Conservation (phyloP, 2,888 invertebrate species). For the Cenopis cana region DNA sequence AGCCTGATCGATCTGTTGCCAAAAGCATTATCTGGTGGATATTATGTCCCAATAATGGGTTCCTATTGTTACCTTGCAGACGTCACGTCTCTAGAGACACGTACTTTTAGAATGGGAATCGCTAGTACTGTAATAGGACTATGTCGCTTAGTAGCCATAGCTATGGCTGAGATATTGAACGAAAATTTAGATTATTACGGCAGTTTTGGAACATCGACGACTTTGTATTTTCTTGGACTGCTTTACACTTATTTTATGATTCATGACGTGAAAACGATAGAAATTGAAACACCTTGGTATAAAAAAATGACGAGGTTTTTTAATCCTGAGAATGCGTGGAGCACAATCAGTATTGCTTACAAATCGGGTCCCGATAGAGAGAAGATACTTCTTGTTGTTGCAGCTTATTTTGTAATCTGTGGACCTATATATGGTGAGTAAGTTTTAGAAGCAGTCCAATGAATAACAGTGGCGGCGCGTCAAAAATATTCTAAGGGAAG, state of each 20-base stretch:
- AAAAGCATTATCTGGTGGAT: constrained; percentile 85
- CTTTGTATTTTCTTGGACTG: constrained; percentile 68
- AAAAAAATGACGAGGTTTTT: constrained; percentile 66
- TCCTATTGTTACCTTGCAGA: constrained; percentile 86
- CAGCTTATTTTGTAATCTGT: constrained; percentile 72
- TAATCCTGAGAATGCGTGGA: constrained; percentile 70
- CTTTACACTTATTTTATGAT: constrained; percentile 68
- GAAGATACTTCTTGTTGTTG: constrained; percentile 69
- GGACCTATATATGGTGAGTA: constrained; percentile 76
- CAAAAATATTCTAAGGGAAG: too few relatives aligned
- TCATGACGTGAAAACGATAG: constrained; percentile 64
- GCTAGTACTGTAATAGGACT: constrained; percentile 82
- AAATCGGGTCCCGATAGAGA: constrained; percentile 55
- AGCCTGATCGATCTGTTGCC: constrained; percentile 83
- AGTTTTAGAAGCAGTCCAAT: not conserved
- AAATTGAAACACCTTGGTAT: constrained; percentile 58
- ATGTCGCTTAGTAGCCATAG: constrained; percentile 77
- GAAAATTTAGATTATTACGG: constrained; percentile 79
- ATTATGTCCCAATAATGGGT: constrained; percentile 83
- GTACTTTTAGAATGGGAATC: constrained; percentile 87
- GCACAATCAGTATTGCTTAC: constrained; percentile 71
- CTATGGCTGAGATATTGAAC: constrained; percentile 78
- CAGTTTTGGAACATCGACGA: constrained; percentile 67
- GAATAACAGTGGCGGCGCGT: too few relatives aligned
- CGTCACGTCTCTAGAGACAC: constrained; percentile 83